Base-by-base conservation (phyloP, 2,888 invertebrate genomes). In the Ophion slaviceki region DNA sequence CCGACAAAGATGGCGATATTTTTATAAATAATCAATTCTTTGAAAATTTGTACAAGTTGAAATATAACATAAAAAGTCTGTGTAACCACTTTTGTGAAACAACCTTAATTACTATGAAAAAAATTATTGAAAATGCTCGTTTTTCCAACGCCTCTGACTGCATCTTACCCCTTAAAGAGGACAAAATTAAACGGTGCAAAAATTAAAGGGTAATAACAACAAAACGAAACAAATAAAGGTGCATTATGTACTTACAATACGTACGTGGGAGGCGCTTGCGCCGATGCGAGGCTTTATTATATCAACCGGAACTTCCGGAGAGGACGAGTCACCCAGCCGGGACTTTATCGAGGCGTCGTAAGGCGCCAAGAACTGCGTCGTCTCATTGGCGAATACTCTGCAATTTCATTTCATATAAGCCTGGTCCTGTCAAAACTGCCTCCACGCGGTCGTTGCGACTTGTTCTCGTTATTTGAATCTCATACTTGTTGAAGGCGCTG, bases 401-500 rank as follows among this genome's bases (percentile, higher is more conserved):
- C 86, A 40, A 68, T 68, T 7, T 40, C 53, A 17, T 40, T 40
- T 40, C 40, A 40, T 40, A 8, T 40, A 40, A 40, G 8, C 40
- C 7, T 5, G 40, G 40, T 40, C 6, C 40, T 40, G 40, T 40
- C 40, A 0, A 40, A 8, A 40, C 40, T 40, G 5, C 7, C 40
- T 40, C 7, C 40, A 40, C 40, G 40, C 6, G 6, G 6, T 40
- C 1, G 8, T 40, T 40, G 40, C 4, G 53, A 53, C 11, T 14
- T 17, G 53, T 53, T 53, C 5, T 53, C 4, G 47, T 62, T n/a
- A 66, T 62, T 53, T 1, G 80, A 85, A 92, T 53, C 17, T 14
- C 95, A 94, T 94, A 97, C 97, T 97, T 97, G 92, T 96, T 97
- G 91, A 97, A 97, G 89, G 97, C 97, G 79, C 97, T 97, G 2